A percentile compares a stretch with the other conserved stretches of the same genome.
These are phyloP conservation scores for Hirtodrosophila confusa DNA, from an alignment of 2,888 invertebrate genomes.

Conservation along the genomic window DNA sequence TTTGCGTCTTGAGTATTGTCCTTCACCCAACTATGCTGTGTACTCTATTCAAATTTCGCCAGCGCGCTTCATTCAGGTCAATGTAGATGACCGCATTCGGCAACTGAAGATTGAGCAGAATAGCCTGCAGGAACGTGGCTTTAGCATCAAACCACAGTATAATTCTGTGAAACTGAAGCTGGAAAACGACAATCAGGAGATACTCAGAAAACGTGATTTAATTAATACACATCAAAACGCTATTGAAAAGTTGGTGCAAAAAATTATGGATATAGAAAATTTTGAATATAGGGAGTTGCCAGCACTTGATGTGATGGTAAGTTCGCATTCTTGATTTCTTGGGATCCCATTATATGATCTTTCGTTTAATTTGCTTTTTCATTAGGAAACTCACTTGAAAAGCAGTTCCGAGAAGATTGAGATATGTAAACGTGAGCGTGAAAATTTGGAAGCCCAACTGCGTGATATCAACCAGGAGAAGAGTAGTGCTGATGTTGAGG, in stretches of 20 bases:
- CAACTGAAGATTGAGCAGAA: slow-evolving; percentile 47
- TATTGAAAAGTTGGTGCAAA: slow-evolving; percentile 48
- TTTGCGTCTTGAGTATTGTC: slow-evolving; percentile 88
- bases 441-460: slow-evolving; percentile 79
- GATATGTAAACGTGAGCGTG: slow-evolving; percentile 81
- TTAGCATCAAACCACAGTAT: slow-evolving; percentile 29
- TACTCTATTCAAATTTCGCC: slow-evolving; percentile 87
- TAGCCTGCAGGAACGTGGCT: slow-evolving; percentile 24
- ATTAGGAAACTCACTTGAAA: slow-evolving; percentile 51
- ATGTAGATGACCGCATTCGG: slow-evolving; percentile 87
- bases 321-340: background rate
- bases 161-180: slow-evolving; percentile 5
- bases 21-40: slow-evolving; percentile 90
- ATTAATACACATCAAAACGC: slow-evolving; percentile 60
- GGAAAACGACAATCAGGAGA: slow-evolving; percentile 22
- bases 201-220: slow-evolving; percentile 31
- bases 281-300: slow-evolving; percentile 80
- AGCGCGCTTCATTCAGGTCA: slow-evolving; percentile 88
- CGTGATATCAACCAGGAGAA: slow-evolving; percentile 71
- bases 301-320: slow-evolving; percentile 80
- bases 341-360: too few relatives aligned
- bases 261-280: slow-evolving; percentile 79
- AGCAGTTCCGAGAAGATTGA: slow-evolving; percentile 51
- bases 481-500: slow-evolving; percentile 40
- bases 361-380: background rate